Evolutionary conservation across 1,140 invertebrate genomes (phyloP), one percentile per base, ranked within the genome.

Genomic region (Frieseomelitta varia): DNA sequence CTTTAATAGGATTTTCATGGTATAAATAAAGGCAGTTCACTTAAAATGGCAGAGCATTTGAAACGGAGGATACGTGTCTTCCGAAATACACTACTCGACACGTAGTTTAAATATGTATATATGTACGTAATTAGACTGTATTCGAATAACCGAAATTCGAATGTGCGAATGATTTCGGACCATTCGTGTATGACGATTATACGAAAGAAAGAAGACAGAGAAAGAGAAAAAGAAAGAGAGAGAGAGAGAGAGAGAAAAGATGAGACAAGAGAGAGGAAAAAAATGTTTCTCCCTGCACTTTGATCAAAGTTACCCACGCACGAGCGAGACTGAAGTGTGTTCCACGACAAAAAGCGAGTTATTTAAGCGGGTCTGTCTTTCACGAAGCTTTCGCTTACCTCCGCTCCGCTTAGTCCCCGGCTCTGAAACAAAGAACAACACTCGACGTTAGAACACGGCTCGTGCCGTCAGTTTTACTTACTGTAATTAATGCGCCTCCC

Each of bases 401-500:
- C 17, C 11, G 34, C 27, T 80, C n/a, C 4, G 65, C 51, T 51
- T 24, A 51, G 24, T 11, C 6, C 21, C 21, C n/a, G 69, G 3
- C 15, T 55, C 79, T 67, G 69, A 1, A 74, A 81, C 79, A 81
- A 81, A 74, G 47, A 81, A 39, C 47, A 24, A 53, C 21, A 39
- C 21, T 67, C 61, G 39, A 78, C 56, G 79, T 63, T 51, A 53
- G 14, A 55, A 47, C 30, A 69, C 27, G 24, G 39, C 55, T 61
- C 15, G 21, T 1, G 14, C 24, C n/a, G 47, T 8, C 53, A n/a
- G 71, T 73, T 55, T 81, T 39, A 74, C 71, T 81, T 65, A 55
- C 79, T 14, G 56, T 65, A 30, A 81, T 81, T 81, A 81, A 74
- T 81, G 34, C 14, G 21, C 17, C 11, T 17, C 39, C 0, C 10